Base-by-base conservation (phyloP, 2,797 vertebrate species). In the Atherinosoma microstoma region DNA sequence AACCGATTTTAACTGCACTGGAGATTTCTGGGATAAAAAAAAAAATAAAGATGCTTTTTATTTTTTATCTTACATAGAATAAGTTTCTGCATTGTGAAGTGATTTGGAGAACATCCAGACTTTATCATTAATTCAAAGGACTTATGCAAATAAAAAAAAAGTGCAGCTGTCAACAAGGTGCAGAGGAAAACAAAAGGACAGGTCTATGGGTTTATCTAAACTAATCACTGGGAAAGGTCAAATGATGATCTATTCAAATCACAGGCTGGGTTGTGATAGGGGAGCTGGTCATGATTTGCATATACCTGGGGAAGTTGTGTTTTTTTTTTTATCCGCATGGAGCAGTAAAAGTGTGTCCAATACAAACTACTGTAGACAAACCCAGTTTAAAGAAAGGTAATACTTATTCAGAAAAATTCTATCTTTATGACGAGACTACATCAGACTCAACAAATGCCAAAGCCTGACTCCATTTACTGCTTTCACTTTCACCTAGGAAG, bases 281-380 rank as follows among this genome's bases (percentile, higher is more conserved):
- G n/a, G n/a, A 58, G 45, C 47, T 8, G n/a, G 42, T n/a, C n/a
- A n/a, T n/a, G 47, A 80, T 94, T 93, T 94, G 89, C 90, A 91
- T 92, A 76, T 86, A 80, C 87, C 91, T 93, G 86, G 81, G 67
- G 65, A 75, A 73, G 45, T n/a, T n/a, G n/a, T n/a, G n/a, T n/a
- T n/a, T n/a, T n/a, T 75, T 67, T 73, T 67, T 35, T 9, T 47
- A 35, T 24, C 65, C 34, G 18, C 70, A 67, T 34, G 71, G 27
- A 76, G 59, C 53, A 18, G 51, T 27, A 35, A 87, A 88, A 82
- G 87, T 90, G 84, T 40, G 69, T 70, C 36, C 68, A 65, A 49
- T 12, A 40, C n/a, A 62, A 73, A 64, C 53, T 29, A 51, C 47
- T 68, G 38, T 54, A 76, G 29, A n/a, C 20, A 51, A 36, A 36